phyloP scores from a whole-genome alignment of 2,888 invertebrate genomes.

The Cyclophora albipunctata region DNA sequence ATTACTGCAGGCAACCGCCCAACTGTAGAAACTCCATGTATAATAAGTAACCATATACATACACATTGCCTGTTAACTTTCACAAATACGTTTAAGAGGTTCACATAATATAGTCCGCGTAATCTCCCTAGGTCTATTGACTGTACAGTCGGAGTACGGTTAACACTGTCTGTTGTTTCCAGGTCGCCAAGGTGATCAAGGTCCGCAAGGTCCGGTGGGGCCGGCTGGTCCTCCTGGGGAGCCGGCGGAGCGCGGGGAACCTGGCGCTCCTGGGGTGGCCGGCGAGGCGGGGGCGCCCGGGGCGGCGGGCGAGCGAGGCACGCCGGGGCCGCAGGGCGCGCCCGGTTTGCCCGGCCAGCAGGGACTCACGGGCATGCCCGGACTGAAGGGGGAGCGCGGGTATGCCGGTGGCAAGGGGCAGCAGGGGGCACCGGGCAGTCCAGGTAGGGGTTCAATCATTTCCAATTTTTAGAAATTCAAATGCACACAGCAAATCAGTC shows the following conservation, averaged over 20 bases:
- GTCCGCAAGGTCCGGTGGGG: constrained; percentile 84
- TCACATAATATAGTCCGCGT: no score
- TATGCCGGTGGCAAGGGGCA: constrained; percentile 82
- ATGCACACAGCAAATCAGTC: no score
- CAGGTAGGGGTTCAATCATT: constrained; percentile 46
- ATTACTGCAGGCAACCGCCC: no score
- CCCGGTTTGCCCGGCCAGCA: constrained; percentile 81
- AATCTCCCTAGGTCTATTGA: no score
- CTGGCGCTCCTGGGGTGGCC: constrained; percentile 81
- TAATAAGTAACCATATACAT: no score
- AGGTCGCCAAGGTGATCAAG: constrained; percentile 84
- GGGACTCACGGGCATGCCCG: constrained; percentile 81
- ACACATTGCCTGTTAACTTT: no score
- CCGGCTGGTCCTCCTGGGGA: constrained; percentile 86
- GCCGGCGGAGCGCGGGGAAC: constrained; percentile 86
- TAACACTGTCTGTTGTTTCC: background rate
- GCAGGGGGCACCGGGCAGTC: constrained; percentile 79
- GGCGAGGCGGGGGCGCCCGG: constrained; percentile 85
- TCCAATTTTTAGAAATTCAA: background rate
- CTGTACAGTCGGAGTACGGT: no score
- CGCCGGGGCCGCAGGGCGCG: constrained; percentile 80
- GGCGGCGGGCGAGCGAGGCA: constrained; percentile 83
- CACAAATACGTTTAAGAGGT: no score
- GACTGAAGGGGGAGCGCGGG: constrained; percentile 84
- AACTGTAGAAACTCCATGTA: no score